Conservation (phyloP, 1,140 invertebrate genomes). For the fruit fly (Drosophila melanogaster) region DNA sequence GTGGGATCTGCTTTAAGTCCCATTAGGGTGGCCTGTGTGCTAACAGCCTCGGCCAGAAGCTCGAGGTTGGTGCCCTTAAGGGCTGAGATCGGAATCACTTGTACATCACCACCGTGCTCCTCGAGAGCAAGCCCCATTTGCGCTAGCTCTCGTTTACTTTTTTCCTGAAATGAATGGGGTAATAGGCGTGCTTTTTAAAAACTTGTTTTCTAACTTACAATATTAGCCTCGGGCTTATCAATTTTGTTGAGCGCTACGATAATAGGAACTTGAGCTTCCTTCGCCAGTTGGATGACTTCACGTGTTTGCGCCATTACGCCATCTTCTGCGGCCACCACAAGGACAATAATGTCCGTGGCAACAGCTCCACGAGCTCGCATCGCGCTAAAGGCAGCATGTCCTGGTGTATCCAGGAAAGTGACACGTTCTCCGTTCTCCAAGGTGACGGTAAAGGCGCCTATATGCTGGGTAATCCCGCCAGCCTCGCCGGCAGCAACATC, state of each 20-base stretch:
- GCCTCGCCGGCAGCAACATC: conserved; percentile 96
- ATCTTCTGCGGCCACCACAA: conserved; percentile 99
- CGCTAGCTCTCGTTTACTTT: conserved; percentile 90
- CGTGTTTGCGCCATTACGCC: conserved; percentile 99
- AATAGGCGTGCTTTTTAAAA: not conserved
- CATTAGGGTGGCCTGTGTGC: conserved; percentile 94
- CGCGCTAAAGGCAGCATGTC: conserved; percentile 97
- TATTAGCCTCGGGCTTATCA: conserved; percentile 95
- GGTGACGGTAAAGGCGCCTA: conserved; percentile 97
- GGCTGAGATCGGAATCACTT: conserved; percentile 96
- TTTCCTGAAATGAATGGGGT: conserved; percentile 86
- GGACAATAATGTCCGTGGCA: conserved; percentile 96
- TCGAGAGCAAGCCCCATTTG: conserved; percentile 93
- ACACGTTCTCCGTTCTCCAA: conserved; percentile 90
- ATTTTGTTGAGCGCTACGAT: conserved; percentile 99
- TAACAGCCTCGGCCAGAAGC: conserved; percentile 93
- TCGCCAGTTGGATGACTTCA: conserved; percentile 92
- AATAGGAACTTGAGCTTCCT: conserved; percentile 94
- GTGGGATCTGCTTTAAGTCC: conserved; percentile 92
- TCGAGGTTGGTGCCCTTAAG: conserved; percentile 93
- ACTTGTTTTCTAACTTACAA: conserved; percentile 87
- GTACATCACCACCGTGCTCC: conserved; percentile 95
- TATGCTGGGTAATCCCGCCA: conserved; percentile 99
- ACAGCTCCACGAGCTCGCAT: conserved; percentile 96
- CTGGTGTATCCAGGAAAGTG: conserved; percentile 99